Evolutionary conservation across 2,797 vertebrate species (phyloP), one percentile per base, ranked within the genome.

Genomic region (Catostomus latipinnis): DNA sequence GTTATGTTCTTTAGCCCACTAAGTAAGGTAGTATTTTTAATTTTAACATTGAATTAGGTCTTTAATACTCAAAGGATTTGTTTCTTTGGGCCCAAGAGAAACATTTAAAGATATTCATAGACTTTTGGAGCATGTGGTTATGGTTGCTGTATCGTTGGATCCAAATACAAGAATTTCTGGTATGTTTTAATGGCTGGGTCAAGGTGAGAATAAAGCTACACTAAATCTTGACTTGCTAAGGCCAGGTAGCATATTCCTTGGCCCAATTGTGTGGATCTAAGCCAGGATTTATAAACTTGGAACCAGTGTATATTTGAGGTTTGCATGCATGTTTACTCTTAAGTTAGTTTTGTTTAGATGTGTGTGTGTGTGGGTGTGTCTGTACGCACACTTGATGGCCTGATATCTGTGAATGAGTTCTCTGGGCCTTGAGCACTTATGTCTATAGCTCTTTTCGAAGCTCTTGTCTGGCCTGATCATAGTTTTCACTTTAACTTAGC

Each of bases 161-260:
- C 57, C 11, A 14, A 7, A 3, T n/a, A 16, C 8, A 76, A 61
- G 50, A 79, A 84, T 71, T 74, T 61, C 45, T 58, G 62, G 72
- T 22, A 67, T 82, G 71, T 83, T 80, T 76, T 65, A 74, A 74
- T 49, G 34, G 6, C 53, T 48, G 57, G 71, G 58, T 75, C 66
- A 52, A 67, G 46, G 77, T 71, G 50, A 18, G 50, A 68, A 46
- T 60, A 60, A 60, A 56, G 70, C 34, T 34, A 4, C 34, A 22
- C 22, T 22, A 22, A 22, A 22, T 22, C 22, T 34, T 34, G 34
- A 4, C 34, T 34, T 34, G 34, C 34, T 34, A 34, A 34, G 34
- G 34, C 34, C 34, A 3, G 34, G 34, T 34, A 34, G 34, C 34
- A 34, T 34, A 34, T 76, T 61, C 50, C 65, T 71, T 68, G 65